Percentiles rank a stretch among this genome's conserved stretches.
phyloP scores from a whole-genome alignment of 2,113 vertebrate genomes.

The Irena cyanogastra region DNA sequence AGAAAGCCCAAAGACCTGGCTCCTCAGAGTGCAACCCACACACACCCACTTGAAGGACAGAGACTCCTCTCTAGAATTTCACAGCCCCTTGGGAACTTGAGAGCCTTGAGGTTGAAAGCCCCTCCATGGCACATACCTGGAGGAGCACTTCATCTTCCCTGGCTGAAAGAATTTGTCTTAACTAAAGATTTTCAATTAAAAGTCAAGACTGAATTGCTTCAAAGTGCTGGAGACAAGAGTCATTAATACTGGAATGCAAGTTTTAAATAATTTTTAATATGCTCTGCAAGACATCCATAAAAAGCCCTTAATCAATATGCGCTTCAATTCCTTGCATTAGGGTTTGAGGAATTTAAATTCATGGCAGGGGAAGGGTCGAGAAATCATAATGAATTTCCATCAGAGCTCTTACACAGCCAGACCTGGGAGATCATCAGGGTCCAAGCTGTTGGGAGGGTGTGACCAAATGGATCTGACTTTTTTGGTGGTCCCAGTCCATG shows the following conservation, averaged over 20 bases:
- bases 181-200: conserved; percentile 18
- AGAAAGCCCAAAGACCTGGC: neutral
- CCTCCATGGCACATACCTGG: neutral
- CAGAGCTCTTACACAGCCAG: neutral
- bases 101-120: neutral
- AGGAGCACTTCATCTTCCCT: neutral
- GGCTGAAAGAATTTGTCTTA: neutral
- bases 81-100: neutral
- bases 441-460: neutral
- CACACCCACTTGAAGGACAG: neutral
- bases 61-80: neutral
- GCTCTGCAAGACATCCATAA: conserved; percentile 7
- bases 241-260: conserved; percentile 11
- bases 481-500: neutral
- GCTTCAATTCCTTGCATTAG: neutral
- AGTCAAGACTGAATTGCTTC: conserved; percentile 6
- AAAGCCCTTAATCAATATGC: conserved; percentile 13
- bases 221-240: neutral
- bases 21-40: neutral
- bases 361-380: neutral
- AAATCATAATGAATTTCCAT: neutral
- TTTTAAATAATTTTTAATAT: conserved; percentile 53
- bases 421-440: neutral
- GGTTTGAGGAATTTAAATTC: conserved; percentile 16
- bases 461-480: neutral